These are phyloP conservation scores for Microplitis manilae DNA, from an alignment of 2,888 invertebrate genomes.

Conservation along the genomic window DNA sequence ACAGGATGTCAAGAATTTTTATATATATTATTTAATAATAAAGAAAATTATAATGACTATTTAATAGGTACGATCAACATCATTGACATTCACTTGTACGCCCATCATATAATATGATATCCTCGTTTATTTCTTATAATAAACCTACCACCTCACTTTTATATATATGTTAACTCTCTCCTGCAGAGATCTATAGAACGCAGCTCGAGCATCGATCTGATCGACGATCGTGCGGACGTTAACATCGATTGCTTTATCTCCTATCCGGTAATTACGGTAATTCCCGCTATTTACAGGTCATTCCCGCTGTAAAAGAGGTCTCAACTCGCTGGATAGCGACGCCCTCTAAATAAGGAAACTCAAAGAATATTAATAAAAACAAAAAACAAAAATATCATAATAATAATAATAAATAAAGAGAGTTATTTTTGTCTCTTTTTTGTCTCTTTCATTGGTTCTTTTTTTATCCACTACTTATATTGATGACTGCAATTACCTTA, in stretches of 20 bases:
- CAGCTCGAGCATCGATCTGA: conserved; percentile 25
- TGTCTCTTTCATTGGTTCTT: conserved; percentile 30
- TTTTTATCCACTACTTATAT: conserved; percentile 28
- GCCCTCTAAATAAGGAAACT: conserved; percentile 17
- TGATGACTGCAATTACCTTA: conserved; percentile 53
- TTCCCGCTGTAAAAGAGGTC: conserved; percentile 45
- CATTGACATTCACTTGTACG: neutral
- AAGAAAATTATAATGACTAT: conserved; percentile 26
- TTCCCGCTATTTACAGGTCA: conserved; percentile 56
- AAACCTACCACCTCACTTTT: neutral
- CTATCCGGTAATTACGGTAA: conserved; percentile 56
- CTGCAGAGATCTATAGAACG: conserved; percentile 7
- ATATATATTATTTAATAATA: neutral
- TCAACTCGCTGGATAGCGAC: conserved; percentile 20
- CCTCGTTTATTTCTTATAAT: conserved; percentile 12
- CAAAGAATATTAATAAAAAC: neutral
- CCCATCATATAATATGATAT: neutral
- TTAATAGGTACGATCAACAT: conserved; percentile 13
- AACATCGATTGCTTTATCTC: conserved; percentile 54
- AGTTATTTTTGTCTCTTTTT: conserved; percentile 9
- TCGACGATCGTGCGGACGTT: conserved; percentile 44
- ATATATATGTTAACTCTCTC: neutral
- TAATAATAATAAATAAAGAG: neutral
- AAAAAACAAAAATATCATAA: no score
- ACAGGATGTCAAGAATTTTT: conserved; percentile 17